Base-by-base conservation (phyloP, 2,797 vertebrate genomes). In the Microctenopoma lineatum region DNA sequence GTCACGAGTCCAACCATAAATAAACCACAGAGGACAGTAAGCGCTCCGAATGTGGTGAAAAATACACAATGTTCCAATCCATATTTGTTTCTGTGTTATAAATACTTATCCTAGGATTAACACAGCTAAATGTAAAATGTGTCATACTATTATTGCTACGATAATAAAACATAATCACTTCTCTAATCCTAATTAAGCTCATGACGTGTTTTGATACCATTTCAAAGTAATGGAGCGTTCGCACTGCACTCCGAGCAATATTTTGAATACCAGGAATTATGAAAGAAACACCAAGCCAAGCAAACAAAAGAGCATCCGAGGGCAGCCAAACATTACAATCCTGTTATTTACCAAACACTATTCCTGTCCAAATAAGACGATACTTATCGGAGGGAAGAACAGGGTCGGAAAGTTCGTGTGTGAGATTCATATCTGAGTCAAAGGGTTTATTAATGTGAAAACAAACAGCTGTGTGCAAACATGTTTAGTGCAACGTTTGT, bases 71-170 rank as follows among this genome's bases (percentile, higher is more conserved):
- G 63, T 80, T 84, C 75, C 69, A 72, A 80, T 79, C 70, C 77
- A 66, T 81, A 79, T 86, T 89, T 87, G 74, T 78, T 67, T 78
- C 75, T 14, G 64, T 55, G 60, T 84, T 80, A 72, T 74, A 79
- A 88, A 86, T 74, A 80, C 81, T 85, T 80, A 84, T 79, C 80
- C 71, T 42, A 0, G 69, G 84, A 91, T 90, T 89, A 89, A 84
- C 50, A 68, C 34, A 63, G 65, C 75, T 86, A 79, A 88, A 87
- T 83, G 77, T 87, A 83, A 88, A 90, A 88, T 85, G 77, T 84
- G 84, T 86, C 76, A 83, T 69, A 65, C 71, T 73, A 84, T 87
- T 84, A 83, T 69, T 83, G 68, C 76, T 50, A 59, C 79, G 54
- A 88, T 58, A 85, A 80, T 80, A 73, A 89, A 85, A 84, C 74